Evolutionary conservation across 1,140 invertebrate species (phyloP).

Genomic region (Archegozetes longisetosus): DNA sequence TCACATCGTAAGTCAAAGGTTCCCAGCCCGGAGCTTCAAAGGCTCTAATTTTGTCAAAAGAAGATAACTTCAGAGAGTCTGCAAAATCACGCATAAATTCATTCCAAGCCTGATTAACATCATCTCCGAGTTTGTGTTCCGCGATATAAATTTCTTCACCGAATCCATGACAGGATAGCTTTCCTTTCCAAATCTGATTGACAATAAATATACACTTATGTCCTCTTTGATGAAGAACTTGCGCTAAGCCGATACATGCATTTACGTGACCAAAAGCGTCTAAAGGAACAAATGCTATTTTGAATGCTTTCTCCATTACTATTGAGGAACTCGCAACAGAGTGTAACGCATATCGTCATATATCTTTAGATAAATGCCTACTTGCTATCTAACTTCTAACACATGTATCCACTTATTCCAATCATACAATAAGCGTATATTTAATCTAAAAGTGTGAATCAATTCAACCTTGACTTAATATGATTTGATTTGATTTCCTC

Average conservation of each 20-base stretch:
- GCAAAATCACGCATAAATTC: neutral
- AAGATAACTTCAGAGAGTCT: neutral
- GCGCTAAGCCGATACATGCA: slow-evolving; percentile 11
- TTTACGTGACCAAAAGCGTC: slow-evolving; percentile 8
- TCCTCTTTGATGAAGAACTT: neutral
- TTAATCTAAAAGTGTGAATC: too few species aligned
- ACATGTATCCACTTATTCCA: too few species aligned
- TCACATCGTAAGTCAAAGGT: neutral
- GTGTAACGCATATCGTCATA: too few species aligned
- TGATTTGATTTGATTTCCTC: too few species aligned
- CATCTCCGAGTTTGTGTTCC: neutral
- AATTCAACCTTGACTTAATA: too few species aligned
- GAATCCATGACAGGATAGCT: neutral
- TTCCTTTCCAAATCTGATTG: neutral
- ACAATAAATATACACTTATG: slow-evolving; percentile 6
- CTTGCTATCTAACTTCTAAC: too few species aligned
- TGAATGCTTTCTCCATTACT: too few species aligned
- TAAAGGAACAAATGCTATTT: neutral
- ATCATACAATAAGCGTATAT: too few species aligned
- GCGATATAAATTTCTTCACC: neutral
- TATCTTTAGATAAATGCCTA: too few species aligned
- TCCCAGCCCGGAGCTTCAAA: neutral
- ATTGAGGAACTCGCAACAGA: too few species aligned
- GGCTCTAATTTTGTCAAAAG: neutral
- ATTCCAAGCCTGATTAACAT: neutral